phyloP scores from a whole-genome alignment of 2,888 invertebrate genomes.

The Tenthredo notha region DNA sequence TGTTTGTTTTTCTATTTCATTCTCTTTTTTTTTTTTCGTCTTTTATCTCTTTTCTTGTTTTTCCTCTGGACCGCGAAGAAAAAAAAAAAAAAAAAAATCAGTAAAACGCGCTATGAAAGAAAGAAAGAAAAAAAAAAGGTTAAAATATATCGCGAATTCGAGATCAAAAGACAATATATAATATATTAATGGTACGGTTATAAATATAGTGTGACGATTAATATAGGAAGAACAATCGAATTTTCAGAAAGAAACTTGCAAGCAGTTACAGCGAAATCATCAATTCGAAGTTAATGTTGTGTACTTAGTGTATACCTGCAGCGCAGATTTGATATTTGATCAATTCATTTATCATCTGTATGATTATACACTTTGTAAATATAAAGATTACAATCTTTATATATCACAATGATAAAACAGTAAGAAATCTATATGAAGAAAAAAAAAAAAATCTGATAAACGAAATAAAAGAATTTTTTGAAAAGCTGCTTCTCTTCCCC shows the following conservation, averaged over 20 bases:
- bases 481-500: neutral
- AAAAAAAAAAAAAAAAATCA: neutral
- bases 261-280: neutral
- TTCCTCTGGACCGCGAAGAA: too few relatives aligned
- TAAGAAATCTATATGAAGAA: neutral
- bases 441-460: neutral
- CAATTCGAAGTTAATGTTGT: neutral
- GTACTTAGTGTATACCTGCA: neutral
- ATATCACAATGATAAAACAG: neutral
- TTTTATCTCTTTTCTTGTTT: too few relatives aligned
- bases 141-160: neutral
- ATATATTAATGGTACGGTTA: neutral
- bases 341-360: neutral
- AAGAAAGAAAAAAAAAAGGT: neutral
- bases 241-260: conserved; percentile 1
- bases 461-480: neutral
- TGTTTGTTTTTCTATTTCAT: neutral
- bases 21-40: too few relatives aligned
- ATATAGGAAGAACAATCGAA: neutral
- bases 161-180: neutral
- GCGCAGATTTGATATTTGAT: neutral
- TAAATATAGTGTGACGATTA: conserved; percentile 1
- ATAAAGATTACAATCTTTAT: neutral
- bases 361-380: neutral
- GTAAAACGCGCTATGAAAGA: neutral